Conservation (phyloP, 2,797 vertebrate species). For the Micropoecilia bifurca region DNA sequence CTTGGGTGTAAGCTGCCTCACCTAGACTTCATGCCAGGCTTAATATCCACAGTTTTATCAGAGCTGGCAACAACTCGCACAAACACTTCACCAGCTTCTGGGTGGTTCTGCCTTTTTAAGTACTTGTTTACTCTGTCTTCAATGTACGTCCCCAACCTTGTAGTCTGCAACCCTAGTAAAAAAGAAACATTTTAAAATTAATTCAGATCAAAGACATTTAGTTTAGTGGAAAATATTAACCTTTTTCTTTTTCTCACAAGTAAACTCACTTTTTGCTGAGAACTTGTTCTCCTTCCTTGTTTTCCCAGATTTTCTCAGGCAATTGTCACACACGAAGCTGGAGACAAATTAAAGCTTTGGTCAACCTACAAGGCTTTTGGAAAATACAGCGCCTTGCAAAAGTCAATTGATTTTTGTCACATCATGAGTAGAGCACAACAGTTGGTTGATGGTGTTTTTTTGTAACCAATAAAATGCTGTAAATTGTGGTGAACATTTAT, state of each 20-base stretch:
- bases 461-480: neutral
- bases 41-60: slow-evolving; percentile 97
- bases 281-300: slow-evolving; percentile 98
- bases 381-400: neutral
- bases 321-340: slow-evolving; percentile 98
- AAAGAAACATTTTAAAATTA: slow-evolving; percentile 13
- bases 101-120: slow-evolving; percentile 96
- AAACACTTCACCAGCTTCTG: slow-evolving; percentile 97
- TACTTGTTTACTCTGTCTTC: slow-evolving; percentile 99
- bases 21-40: slow-evolving; percentile 99
- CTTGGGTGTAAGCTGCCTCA: slow-evolving; percentile 58
- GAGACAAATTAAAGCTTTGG: slow-evolving; percentile 22
- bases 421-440: neutral
- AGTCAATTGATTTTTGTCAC: neutral
- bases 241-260: neutral
- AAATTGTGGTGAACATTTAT: neutral
- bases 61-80: slow-evolving; percentile 98
- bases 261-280: slow-evolving; percentile 92
- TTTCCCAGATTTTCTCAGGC: slow-evolving; percentile 95
- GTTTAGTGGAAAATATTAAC: neutral
- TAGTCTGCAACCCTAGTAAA: slow-evolving; percentile 88
- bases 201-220: neutral
- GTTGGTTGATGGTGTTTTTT: neutral
- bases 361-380: neutral
- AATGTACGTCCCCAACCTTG: slow-evolving; percentile 92